These are phyloP conservation scores for Ellobium chinense DNA, from an alignment of 2,888 invertebrate genomes.

Conservation along the genomic window DNA sequence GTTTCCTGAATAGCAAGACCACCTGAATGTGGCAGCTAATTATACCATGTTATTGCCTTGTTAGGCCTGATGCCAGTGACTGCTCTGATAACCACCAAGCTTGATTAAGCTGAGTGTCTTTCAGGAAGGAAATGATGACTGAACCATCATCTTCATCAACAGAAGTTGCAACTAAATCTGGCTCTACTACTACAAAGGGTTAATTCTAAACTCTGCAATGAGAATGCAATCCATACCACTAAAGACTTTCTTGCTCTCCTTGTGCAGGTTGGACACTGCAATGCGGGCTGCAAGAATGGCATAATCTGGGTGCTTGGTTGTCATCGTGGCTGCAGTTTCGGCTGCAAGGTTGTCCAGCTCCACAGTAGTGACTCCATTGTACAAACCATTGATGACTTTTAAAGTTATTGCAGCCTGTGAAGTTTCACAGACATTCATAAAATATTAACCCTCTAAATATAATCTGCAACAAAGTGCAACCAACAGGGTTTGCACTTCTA, in stretches of 20 bases:
- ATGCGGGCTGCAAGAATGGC: constrained; percentile 87
- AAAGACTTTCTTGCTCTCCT: constrained; percentile 97
- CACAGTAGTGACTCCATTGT: constrained; percentile 97
- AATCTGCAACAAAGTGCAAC: too few species aligned
- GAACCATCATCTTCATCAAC: too few species aligned
- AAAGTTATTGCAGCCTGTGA: constrained; percentile 79
- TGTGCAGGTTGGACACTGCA: constrained; percentile 97
- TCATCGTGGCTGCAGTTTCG: constrained; percentile 99
- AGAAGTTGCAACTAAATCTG: background rate
- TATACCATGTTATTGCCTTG: too few species aligned
- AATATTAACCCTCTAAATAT: too few species aligned
- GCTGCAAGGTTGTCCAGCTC: constrained; percentile 98
- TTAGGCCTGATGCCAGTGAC: too few species aligned
- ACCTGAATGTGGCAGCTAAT: too few species aligned
- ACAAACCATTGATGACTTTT: constrained; percentile 96
- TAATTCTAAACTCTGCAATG: background rate
- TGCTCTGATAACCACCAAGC: too few species aligned
- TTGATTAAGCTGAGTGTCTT: too few species aligned
- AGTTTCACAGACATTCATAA: too few species aligned
- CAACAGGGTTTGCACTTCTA: too few species aligned
- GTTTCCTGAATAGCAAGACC: too few species aligned
- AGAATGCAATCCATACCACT: constrained; percentile 78
- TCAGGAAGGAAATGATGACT: too few species aligned
- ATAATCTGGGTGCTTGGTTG: constrained; percentile 98
- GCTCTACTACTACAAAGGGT: background rate